Conservation (phyloP, 2,113 vertebrate species). For the Phylloscopus trochiloides region DNA sequence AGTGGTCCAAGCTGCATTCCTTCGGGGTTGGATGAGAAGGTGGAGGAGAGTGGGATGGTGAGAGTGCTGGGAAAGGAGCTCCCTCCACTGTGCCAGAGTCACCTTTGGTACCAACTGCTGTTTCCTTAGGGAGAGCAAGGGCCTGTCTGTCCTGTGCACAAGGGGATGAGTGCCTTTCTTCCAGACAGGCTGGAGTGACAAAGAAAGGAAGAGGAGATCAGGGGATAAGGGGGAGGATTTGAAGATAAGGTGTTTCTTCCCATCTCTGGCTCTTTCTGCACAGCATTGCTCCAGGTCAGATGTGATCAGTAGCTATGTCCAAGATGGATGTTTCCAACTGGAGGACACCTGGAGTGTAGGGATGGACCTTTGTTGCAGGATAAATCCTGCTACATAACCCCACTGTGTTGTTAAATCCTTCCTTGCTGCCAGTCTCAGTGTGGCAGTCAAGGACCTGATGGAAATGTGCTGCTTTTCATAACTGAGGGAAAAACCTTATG, state of each 20-base stretch:
- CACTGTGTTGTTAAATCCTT: not conserved
- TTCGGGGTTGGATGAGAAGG: not conserved
- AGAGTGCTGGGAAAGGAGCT: not conserved
- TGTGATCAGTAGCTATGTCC: not conserved
- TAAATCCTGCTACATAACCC: not conserved
- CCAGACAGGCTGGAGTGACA: not conserved
- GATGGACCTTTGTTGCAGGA: not conserved
- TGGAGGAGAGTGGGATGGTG: not conserved
- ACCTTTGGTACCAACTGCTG: not conserved
- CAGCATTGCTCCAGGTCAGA: not conserved
- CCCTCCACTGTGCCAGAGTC: fast-evolving
- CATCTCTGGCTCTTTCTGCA: not conserved
- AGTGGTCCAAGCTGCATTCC: not conserved
- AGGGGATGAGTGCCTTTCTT: not conserved
- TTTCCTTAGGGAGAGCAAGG: not conserved
- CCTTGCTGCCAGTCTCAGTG: not conserved
- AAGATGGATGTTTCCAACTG: not conserved
- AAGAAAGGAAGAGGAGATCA: not conserved
- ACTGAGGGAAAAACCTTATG: fast-evolving
- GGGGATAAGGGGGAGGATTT: not conserved
- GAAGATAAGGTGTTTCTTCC: not conserved
- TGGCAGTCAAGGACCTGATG: not conserved
- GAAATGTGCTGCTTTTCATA: fast-evolving
- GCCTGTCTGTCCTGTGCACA: not conserved
- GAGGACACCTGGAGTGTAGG: not conserved